Percentiles rank a stretch among this genome's conserved stretches.
These are phyloP conservation scores for Asbolus verrucosus DNA, from an alignment of 1,140 invertebrate species.

Conservation along the genomic window DNA sequence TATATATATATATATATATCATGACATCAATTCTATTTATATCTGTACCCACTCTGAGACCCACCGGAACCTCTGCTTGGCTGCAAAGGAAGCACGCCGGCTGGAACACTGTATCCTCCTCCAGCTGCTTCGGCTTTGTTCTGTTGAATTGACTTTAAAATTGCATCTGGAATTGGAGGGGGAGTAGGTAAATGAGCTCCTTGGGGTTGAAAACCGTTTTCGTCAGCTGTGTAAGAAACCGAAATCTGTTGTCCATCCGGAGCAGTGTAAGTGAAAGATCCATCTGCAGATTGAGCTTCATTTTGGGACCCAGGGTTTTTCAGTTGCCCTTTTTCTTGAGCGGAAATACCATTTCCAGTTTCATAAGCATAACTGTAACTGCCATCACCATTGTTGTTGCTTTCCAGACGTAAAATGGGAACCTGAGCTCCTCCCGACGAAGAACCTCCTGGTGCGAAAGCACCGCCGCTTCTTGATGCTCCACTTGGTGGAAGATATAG, in stretches of 20 bases:
- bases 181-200: slow-evolving; percentile 70
- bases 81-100: slow-evolving; percentile 15
- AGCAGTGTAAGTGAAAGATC: slow-evolving; percentile 61
- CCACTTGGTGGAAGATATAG: slow-evolving; percentile 70
- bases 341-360: slow-evolving; percentile 72
- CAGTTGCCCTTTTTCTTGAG: slow-evolving; percentile 61
- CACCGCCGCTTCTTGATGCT: slow-evolving; percentile 1
- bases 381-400: slow-evolving; percentile 63
- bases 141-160: slow-evolving; percentile 67
- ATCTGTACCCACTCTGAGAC: slow-evolving; percentile 14
- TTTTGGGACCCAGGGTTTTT: slow-evolving; percentile 6
- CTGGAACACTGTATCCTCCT: slow-evolving; percentile 7
- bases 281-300: slow-evolving; percentile 53
- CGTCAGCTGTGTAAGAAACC: slow-evolving; percentile 71
- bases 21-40: background rate
- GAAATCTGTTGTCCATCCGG: slow-evolving; percentile 61
- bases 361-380: slow-evolving; percentile 69
- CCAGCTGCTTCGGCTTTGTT: slow-evolving; percentile 54
- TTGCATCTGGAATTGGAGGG: slow-evolving; percentile 70
- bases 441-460: background rate
- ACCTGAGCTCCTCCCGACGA: slow-evolving; percentile 58
- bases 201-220: slow-evolving; percentile 73
- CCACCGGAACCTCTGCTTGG: too few relatives aligned
- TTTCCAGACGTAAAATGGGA: slow-evolving; percentile 62
- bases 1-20: too few relatives aligned